phyloP scores from a whole-genome alignment of 2,888 invertebrate species.

The Gortyna flavago region DNA sequence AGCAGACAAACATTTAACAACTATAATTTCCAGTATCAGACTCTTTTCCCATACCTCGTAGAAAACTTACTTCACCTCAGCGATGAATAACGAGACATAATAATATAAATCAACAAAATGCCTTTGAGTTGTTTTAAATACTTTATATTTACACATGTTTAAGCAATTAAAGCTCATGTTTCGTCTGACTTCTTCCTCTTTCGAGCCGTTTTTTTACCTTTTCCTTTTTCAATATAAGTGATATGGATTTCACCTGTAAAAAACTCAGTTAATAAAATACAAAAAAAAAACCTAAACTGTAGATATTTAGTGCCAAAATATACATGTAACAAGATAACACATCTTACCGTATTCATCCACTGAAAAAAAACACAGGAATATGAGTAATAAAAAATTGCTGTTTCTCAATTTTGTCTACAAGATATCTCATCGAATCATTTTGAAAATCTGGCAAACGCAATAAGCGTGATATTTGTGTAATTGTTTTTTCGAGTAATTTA shows the following conservation, averaged over 20 bases:
- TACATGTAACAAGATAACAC: neutral
- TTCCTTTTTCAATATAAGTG: neutral
- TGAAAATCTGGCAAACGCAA: neutral
- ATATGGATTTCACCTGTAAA: conserved; percentile 29
- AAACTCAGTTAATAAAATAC: neutral
- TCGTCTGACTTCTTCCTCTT: neutral
- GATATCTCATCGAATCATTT: neutral
- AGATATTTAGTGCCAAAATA: neutral
- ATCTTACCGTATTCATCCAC: conserved; percentile 53
- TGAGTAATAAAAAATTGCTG: neutral
- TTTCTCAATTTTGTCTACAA: too few relatives aligned
- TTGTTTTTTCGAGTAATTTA: neutral
- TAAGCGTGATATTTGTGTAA: too few relatives aligned
- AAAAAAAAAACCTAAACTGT: neutral
- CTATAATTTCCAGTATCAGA: too few relatives aligned
- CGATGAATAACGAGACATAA: neutral
- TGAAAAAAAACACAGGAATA: conserved; percentile 31
- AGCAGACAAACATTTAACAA: too few relatives aligned
- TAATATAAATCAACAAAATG: neutral
- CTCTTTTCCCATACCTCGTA: too few relatives aligned
- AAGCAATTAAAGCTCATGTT: neutral
- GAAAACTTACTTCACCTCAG: neutral
- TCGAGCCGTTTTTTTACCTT: conserved; percentile 9
- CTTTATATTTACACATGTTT: conserved; percentile 7
- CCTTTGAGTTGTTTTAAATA: neutral